These are phyloP conservation scores for Nycticorax nycticorax DNA, from an alignment of 2,113 vertebrate genomes.

Conservation along the genomic window DNA sequence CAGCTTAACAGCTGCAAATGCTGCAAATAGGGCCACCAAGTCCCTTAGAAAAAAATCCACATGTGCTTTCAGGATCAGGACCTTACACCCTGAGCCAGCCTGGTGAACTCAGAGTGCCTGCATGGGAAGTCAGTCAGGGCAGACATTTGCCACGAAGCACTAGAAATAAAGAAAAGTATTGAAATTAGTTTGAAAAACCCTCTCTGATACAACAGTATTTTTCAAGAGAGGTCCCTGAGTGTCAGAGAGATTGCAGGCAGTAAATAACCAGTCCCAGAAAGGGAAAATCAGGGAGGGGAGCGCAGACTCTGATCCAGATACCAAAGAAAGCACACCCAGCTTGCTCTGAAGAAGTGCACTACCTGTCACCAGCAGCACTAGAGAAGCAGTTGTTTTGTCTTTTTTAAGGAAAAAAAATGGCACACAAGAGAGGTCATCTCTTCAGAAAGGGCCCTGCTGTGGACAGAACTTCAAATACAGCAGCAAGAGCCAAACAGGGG, in stretches of 20 bases:
- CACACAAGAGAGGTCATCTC: background rate
- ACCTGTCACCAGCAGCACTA: background rate
- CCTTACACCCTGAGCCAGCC: background rate
- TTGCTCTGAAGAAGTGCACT: background rate
- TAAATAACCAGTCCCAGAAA: background rate
- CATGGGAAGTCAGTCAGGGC: background rate
- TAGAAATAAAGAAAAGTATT: background rate
- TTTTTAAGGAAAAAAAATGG: background rate
- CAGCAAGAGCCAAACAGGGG: rapidly evolving
- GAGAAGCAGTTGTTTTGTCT: background rate
- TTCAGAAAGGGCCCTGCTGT: background rate
- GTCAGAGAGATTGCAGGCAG: background rate
- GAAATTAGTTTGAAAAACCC: background rate
- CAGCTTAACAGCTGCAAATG: background rate
- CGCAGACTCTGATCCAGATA: background rate
- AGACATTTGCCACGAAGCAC: background rate
- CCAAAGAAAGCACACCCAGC: background rate
- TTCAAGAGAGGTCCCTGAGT: background rate
- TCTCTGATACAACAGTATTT: background rate
- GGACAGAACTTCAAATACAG: background rate
- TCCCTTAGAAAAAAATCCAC: background rate
- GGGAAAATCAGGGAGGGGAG: background rate
- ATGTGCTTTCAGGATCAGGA: background rate
- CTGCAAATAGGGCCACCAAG: background rate
- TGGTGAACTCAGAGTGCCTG: background rate